These are phyloP conservation scores for Barypeithes pellucidus DNA, from an alignment of 2,888 invertebrate genomes.

Conservation along the genomic window DNA sequence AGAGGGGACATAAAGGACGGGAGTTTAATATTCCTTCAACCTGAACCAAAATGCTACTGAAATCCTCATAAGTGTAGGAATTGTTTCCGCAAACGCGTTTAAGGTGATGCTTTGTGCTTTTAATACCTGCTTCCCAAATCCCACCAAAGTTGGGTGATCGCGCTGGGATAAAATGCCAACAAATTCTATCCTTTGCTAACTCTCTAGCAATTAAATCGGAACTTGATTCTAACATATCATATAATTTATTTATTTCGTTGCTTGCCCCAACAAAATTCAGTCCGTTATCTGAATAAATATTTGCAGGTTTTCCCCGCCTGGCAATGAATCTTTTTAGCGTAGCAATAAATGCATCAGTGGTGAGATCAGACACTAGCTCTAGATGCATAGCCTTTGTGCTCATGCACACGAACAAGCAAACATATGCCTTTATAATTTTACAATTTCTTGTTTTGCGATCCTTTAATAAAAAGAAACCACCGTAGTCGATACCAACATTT, in stretches of 20 bases:
- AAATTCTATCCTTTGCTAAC: not conserved
- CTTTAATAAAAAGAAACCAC: no score
- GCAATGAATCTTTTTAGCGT: constrained; percentile 11
- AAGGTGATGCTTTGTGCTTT: no score
- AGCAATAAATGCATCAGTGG: constrained; percentile 11
- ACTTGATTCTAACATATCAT: not conserved
- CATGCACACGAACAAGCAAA: constrained; percentile 9
- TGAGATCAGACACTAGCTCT: constrained; percentile 14
- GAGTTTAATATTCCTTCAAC: no score
- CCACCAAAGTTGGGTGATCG: not conserved
- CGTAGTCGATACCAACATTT: no score
- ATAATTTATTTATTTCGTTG: not conserved
- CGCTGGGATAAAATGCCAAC: constrained; percentile 20
- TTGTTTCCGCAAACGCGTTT: no score
- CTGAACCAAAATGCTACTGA: no score
- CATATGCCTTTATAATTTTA: not conserved
- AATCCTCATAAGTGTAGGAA: no score
- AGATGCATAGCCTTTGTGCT: constrained; percentile 8
- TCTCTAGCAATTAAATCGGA: not conserved
- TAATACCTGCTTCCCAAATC: no score
- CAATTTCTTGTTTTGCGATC: no score
- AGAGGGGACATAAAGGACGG: no score
- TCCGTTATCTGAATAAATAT: constrained; percentile 32
- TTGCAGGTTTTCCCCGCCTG: constrained; percentile 32
- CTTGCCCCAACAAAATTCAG: constrained; percentile 33